Conservation (phyloP, 2,797 vertebrate genomes). For the Thunnus albacares region DNA sequence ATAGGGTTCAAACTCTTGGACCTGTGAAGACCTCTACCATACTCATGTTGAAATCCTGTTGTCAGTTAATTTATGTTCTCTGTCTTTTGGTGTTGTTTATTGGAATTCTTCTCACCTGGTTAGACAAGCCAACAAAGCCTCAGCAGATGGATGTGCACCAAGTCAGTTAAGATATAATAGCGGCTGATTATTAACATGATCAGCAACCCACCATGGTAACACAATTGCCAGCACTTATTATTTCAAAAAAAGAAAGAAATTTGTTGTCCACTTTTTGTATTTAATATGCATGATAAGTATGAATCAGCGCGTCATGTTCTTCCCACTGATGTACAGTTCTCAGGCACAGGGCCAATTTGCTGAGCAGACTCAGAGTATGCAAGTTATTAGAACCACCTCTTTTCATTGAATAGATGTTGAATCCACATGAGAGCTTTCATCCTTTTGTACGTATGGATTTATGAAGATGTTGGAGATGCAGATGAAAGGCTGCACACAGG, state of each 20-base stretch:
- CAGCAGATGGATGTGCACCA: neutral
- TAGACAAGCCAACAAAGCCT: neutral
- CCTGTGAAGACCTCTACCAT: neutral
- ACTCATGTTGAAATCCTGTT: neutral
- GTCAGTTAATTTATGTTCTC: neutral
- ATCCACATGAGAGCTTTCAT: constrained; percentile 30
- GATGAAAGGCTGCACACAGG: neutral
- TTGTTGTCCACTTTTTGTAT: constrained; percentile 8
- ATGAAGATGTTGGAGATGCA: constrained; percentile 20
- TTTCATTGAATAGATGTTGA: constrained; percentile 26
- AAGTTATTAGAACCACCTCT: constrained; percentile 31
- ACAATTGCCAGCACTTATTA: constrained; percentile 3
- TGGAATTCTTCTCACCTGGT: constrained; percentile 3
- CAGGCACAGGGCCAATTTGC: constrained; percentile 18
- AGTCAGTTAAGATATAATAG: constrained; percentile 13
- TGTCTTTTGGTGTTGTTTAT: neutral
- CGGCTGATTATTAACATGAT: neutral
- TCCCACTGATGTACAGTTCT: constrained; percentile 28
- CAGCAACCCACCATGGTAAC: neutral
- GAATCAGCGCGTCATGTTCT: constrained; percentile 27
- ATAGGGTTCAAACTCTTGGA: neutral
- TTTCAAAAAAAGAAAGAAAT: constrained; percentile 26
- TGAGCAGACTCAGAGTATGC: constrained; percentile 6
- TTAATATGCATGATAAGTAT: constrained; percentile 2
- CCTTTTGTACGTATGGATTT: constrained; percentile 12